Evolutionary conservation across 2,113 vertebrate species (phyloP).

Genomic region (Pluvianellus socialis): DNA sequence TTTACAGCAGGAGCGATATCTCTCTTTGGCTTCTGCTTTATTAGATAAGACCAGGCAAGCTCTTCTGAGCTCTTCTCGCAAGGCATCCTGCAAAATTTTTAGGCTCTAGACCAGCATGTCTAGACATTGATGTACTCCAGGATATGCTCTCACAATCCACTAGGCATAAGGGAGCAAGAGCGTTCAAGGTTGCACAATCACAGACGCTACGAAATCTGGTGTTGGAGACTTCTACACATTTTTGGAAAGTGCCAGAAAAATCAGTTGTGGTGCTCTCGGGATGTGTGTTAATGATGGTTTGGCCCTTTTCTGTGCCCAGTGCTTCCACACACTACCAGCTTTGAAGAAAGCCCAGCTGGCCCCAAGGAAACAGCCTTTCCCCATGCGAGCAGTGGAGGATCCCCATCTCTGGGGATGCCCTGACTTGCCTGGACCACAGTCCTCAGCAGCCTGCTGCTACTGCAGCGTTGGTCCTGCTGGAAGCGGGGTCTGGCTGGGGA

Average conservation of each 20-base stretch:
- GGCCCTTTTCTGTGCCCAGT: not conserved
- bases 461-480: not conserved
- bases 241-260: not conserved
- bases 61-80: not conserved
- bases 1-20: not conserved
- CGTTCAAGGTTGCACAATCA: not conserved
- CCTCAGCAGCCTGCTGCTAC: not conserved
- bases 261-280: accelerated
- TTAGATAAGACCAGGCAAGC: not conserved
- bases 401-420: not conserved
- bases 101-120: not conserved
- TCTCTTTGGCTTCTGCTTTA: not conserved
- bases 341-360: not conserved
- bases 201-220: accelerated
- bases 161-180: not conserved
- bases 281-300: accelerated
- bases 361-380: not conserved
- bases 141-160: not conserved
- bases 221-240: not conserved
- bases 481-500: not conserved
- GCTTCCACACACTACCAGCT: not conserved
- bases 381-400: accelerated
- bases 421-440: accelerated
- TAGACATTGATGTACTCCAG: not conserved
- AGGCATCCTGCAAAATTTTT: not conserved